Base-by-base conservation (phyloP, 1,140 invertebrate genomes). In the Hycleus phaleratus region DNA sequence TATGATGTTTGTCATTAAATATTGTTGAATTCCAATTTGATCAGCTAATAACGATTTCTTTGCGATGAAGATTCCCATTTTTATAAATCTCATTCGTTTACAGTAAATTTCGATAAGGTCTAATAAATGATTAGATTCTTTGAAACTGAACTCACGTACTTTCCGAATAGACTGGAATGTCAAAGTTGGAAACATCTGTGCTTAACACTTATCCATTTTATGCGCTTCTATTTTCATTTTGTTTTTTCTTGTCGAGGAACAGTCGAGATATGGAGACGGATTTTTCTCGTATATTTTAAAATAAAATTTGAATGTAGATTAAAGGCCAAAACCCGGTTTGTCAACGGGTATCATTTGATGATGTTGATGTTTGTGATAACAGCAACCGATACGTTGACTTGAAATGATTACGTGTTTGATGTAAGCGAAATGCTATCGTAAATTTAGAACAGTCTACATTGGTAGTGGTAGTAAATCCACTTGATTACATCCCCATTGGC, bases 171-270 rank as follows among this genome's bases (percentile, higher is more conserved):
- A 53, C 45, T 53, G 44, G 42, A 53, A 53, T 53, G 51, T 53
- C 51, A 53, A 46, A 53, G 51, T 53, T 53, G 42, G 51, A 25
- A 53, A 53, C 51, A 53, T 53, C 51, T 53, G 51, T 53, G 51
- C 49, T 32, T 7, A 5, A 4, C 32, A 32, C 32, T 53, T 53
- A 42, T 53, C 51, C 12, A 12, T 26, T 53, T 12, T 24, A 24
- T 12, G 51, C 38, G 51, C 25, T 46, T 53, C 45, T 18, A 53
- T 24, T 45, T 45, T 45, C 9, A 12, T 24, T 26, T 25, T 25
- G 4, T 47, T 47, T 26, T 11, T 47, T 26, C 24, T 47, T 26
- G n/a, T 4, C 24, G 4, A 0, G 3, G 18, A 47, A 47, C 2
- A 5, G 24, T 5, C 46, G 8, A 8, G 18, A 18, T 18, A 18